Evolutionary conservation across 2,797 vertebrate genomes (phyloP), one percentile per base, ranked within the genome.

Genomic region (Sebastes nivosus): DNA sequence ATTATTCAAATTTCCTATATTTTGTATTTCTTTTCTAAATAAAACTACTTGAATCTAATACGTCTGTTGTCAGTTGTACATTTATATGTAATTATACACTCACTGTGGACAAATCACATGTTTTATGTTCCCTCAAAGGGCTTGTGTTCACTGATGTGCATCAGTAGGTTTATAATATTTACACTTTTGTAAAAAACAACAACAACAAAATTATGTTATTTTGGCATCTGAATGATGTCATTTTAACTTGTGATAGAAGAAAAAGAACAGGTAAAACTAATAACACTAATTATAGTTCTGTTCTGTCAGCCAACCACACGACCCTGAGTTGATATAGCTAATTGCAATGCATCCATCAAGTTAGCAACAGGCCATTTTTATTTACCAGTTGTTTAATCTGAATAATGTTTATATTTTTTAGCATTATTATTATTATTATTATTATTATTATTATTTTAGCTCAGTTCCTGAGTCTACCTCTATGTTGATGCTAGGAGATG

Each of bases 1-100:
- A 88, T 66, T 59, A 75, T 76, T 65, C 10, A 88, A 84, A 77
- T 69, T 64, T 59, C 10, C 55, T 89, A 75, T 89, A 91, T 92
- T 87, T 89, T 84, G 11, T 82, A 90, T 80, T 83, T 83, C 1
- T 65, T 6, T 67, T 71, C 30, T 79, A 64, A 92, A 92, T 91
- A 89, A 91, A 93, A 77, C 36, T 54, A 77, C 36, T 55, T 50
- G 2, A 85, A 63, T 16, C 2, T 30, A 0, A 24, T 50, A 20
- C 42, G 16, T 24, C 24, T 69, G 46, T 50, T 50, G 46, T 50
- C n/a, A 25, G 16, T 36, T 84, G 4, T 63, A 4, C 9, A 36
- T 84, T 29, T 61, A 25, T 81, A 18, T 52, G n/a, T 60, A 6
- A 27, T 61, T 25, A 20, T 13, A 38, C 7, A 14, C 2, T 16